phyloP scores from a whole-genome alignment of 2,797 vertebrate species.

The Poeciliopsis presidionis region DNA sequence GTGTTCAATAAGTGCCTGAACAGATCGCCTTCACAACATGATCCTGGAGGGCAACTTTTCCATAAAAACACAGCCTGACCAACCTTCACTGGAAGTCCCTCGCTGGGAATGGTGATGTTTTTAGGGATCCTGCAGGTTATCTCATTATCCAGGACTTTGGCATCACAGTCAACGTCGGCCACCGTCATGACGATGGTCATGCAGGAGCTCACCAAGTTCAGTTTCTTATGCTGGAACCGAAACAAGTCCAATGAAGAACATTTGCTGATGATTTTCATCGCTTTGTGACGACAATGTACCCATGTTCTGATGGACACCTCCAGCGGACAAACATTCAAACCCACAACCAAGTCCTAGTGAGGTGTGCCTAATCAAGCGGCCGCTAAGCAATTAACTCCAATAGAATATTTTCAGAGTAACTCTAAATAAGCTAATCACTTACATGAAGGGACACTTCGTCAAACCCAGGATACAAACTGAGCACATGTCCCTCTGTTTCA shows the following conservation, averaged over 20 bases:
- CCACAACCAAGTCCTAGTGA: neutral
- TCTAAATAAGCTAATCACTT: conserved; percentile 20
- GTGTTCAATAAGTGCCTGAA: neutral
- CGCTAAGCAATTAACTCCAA: neutral
- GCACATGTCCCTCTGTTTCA: conserved; percentile 72
- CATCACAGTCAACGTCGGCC: conserved; percentile 84
- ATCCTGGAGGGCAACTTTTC: neutral
- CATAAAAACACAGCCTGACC: conserved; percentile 11
- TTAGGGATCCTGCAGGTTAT: conserved; percentile 89
- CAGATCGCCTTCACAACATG: neutral
- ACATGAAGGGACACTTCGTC: conserved; percentile 87
- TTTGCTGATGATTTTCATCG: neutral
- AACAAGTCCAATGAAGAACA: neutral
- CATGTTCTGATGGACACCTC: conserved; percentile 56
- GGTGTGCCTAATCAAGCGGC: neutral
- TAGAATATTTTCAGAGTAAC: neutral
- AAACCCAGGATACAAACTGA: conserved; percentile 82
- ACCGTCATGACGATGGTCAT: conserved; percentile 90
- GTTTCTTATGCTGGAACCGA: conserved; percentile 84
- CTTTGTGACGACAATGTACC: conserved; percentile 34
- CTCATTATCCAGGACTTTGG: conserved; percentile 87
- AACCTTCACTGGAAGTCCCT: conserved; percentile 86
- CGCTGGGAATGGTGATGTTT: conserved; percentile 78
- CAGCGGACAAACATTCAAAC: conserved; percentile 9
- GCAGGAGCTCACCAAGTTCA: conserved; percentile 85